Conservation (phyloP, 2,113 vertebrate genomes). For the Pteruthius melanotis region DNA sequence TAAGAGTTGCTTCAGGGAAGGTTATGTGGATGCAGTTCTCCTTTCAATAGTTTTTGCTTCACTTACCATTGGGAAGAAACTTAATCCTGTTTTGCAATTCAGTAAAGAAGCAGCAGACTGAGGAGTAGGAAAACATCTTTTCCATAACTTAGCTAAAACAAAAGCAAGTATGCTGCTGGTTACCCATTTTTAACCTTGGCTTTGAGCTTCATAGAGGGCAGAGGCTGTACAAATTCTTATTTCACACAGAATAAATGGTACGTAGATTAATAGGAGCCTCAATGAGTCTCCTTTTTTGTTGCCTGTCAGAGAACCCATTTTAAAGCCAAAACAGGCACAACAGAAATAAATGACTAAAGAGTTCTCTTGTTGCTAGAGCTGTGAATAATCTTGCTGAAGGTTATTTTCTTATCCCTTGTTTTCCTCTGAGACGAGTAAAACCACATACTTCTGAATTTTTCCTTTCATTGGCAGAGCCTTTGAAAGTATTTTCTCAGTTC, state of each 20-base stretch:
- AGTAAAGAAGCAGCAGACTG: background rate
- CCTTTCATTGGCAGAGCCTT: background rate
- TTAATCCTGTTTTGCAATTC: background rate
- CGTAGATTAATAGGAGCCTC: background rate
- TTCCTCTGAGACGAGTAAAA: background rate
- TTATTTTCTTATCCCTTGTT: background rate
- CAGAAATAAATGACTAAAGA: background rate
- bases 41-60: background rate
- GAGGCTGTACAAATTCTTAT: background rate
- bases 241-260: background rate
- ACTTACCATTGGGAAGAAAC: background rate
- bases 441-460: background rate
- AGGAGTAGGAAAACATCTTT: background rate
- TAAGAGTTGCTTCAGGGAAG: background rate
- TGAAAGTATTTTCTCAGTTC: background rate
- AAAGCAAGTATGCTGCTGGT: background rate
- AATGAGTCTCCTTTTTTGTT: background rate
- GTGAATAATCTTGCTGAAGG: background rate
- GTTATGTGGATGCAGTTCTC: background rate
- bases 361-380: background rate
- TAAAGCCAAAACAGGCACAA: background rate
- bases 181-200: background rate
- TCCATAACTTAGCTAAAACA: background rate
- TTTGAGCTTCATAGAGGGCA: background rate
- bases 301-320: background rate